Evolutionary conservation across 2,113 vertebrate species (phyloP).

Genomic region (Arizona elegans): DNA sequence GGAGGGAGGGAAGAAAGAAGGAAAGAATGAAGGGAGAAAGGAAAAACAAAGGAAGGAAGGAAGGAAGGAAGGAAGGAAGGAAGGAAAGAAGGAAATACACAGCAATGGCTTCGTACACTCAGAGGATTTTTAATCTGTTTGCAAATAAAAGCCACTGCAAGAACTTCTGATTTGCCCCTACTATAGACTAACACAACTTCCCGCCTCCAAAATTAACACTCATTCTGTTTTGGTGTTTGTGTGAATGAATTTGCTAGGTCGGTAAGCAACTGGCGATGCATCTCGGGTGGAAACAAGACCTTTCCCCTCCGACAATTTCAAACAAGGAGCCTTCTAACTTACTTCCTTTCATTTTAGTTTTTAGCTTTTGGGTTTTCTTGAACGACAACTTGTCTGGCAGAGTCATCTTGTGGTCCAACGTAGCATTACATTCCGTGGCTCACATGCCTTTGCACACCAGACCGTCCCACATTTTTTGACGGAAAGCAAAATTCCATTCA

Average conservation of each 20-base stretch:
- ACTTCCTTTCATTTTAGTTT: slow-evolving; percentile 15
- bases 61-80: no score
- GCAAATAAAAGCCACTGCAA: not conserved
- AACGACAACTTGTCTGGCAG: slow-evolving; percentile 59
- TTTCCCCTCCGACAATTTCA: not conserved
- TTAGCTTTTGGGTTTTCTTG: slow-evolving; percentile 7
- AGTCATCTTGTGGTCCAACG: slow-evolving; percentile 66
- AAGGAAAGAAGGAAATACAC: not conserved
- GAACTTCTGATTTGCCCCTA: not conserved
- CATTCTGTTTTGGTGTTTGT: not conserved
- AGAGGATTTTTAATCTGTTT: not conserved
- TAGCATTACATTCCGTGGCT: slow-evolving; percentile 49
- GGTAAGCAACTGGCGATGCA: not conserved
- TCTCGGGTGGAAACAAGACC: not conserved
- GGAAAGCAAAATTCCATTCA: not conserved
- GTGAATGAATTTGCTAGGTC: not conserved
- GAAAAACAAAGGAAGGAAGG: no score
- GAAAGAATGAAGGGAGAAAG: no score
- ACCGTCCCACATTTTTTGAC: not conserved
- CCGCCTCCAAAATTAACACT: not conserved
- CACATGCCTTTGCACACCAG: not conserved
- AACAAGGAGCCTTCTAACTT: not conserved
- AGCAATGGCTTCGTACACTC: not conserved
- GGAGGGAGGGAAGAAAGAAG: no score
- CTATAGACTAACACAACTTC: not conserved